phyloP scores from a whole-genome alignment of 2,888 invertebrate genomes.

The Pristionchus maxplancki region DNA sequence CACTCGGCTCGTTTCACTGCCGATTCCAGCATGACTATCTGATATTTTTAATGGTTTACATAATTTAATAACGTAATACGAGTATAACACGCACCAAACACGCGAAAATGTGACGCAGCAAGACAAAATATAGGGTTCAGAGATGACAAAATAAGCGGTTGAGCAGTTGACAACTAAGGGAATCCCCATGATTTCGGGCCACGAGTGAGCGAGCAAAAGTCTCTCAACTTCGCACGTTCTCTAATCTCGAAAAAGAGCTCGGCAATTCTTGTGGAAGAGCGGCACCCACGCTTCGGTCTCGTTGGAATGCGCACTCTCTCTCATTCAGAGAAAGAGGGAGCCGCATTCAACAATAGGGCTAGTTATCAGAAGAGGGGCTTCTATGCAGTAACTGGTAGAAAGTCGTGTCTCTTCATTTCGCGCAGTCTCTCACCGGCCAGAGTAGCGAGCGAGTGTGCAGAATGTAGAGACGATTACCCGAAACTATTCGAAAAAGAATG shows the following conservation, averaged over 20 bases:
- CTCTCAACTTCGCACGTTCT: neutral
- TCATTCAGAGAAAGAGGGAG: neutral
- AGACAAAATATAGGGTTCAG: neutral
- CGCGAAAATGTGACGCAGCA: neutral
- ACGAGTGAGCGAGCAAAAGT: neutral
- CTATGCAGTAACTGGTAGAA: neutral
- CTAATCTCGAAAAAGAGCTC: neutral
- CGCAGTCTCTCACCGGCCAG: neutral
- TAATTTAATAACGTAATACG: neutral
- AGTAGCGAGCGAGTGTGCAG: neutral
- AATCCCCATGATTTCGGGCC: neutral
- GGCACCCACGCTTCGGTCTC: neutral
- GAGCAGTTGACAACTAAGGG: neutral
- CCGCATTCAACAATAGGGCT: conserved; percentile 17
- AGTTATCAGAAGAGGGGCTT: neutral
- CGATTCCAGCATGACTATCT: conserved; percentile 5
- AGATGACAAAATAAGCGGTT: neutral
- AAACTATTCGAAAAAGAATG: no score
- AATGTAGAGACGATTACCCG: neutral
- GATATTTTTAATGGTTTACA: neutral
- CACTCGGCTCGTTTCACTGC: conserved; percentile 31
- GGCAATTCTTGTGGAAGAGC: neutral
- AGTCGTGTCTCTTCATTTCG: neutral
- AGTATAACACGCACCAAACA: neutral
- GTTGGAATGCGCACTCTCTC: neutral